Conservation (phyloP, 2,888 invertebrate genomes). For the Drosophila falleni region DNA sequence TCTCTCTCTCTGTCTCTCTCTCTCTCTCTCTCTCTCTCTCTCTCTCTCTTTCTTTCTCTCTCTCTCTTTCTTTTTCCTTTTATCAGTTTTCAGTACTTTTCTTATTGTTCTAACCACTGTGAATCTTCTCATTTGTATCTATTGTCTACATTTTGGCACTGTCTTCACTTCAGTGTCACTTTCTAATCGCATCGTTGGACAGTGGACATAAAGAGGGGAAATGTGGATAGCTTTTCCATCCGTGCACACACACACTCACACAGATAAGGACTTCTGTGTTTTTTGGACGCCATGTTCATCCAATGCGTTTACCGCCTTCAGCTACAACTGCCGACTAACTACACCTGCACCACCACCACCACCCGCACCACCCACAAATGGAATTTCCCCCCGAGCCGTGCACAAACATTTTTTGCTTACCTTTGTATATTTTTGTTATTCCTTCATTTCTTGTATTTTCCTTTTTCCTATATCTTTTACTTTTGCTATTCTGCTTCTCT, state of each 20-base stretch:
- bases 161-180: constrained; percentile 10
- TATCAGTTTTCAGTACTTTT: too few relatives aligned
- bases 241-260: background rate
- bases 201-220: background rate
- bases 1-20: too few relatives aligned
- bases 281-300: constrained; percentile 24
- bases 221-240: background rate
- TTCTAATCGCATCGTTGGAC: background rate
- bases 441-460: background rate
- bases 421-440: constrained; percentile 23
- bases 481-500: background rate
- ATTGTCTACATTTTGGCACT: too few relatives aligned
- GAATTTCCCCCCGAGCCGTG: constrained; percentile 27
- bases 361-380: background rate
- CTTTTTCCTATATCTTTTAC: background rate
- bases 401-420: constrained; percentile 52
- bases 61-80: too few relatives aligned
- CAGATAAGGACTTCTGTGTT: constrained; percentile 13
- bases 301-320: constrained; percentile 24
- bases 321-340: constrained; percentile 13
- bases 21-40: too few relatives aligned
- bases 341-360: constrained; percentile 21
- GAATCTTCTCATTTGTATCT: too few relatives aligned
- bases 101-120: background rate
- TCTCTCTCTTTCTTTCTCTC: too few relatives aligned